phyloP scores from a whole-genome alignment of 2,888 invertebrate genomes.

The Slavum lentiscoides region DNA sequence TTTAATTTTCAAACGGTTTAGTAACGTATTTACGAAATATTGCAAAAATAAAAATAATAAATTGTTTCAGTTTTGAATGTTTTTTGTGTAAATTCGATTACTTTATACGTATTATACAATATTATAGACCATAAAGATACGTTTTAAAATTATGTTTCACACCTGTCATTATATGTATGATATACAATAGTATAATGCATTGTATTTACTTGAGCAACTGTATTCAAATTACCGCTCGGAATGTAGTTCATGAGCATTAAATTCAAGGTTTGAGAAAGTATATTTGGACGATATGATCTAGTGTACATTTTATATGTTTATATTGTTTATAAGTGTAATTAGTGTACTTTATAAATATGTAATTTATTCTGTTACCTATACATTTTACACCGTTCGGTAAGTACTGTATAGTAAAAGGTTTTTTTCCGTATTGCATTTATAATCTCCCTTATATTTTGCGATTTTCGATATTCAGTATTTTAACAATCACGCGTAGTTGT shows the following conservation, averaged over 20 bases:
- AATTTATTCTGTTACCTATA: too few relatives aligned
- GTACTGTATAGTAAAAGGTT: too few relatives aligned
- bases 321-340: slow-evolving; percentile 7
- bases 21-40: slow-evolving; percentile 37
- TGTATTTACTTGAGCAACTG: slow-evolving; percentile 37
- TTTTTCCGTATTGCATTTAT: too few relatives aligned
- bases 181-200: not conserved
- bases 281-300: not conserved
- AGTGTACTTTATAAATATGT: not conserved
- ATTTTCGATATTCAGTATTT: too few relatives aligned
- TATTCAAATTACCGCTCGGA: slow-evolving; percentile 31
- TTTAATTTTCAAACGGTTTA: slow-evolving; percentile 2
- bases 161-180: slow-evolving; percentile 23
- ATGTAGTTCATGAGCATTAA: slow-evolving; percentile 33
- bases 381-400: too few relatives aligned
- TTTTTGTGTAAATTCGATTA: slow-evolving; percentile 29
- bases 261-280: slow-evolving; percentile 44
- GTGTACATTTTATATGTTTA: not conserved
- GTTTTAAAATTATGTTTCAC: slow-evolving; percentile 40
- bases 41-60: slow-evolving; percentile 36
- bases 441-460: too few relatives aligned
- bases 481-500: too few relatives aligned
- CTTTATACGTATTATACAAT: not conserved
- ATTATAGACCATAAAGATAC: not conserved
- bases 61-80: slow-evolving; percentile 12